Evolutionary conservation across 2,797 vertebrate genomes (phyloP).

Genomic region (Centroberyx gerrardi): DNA sequence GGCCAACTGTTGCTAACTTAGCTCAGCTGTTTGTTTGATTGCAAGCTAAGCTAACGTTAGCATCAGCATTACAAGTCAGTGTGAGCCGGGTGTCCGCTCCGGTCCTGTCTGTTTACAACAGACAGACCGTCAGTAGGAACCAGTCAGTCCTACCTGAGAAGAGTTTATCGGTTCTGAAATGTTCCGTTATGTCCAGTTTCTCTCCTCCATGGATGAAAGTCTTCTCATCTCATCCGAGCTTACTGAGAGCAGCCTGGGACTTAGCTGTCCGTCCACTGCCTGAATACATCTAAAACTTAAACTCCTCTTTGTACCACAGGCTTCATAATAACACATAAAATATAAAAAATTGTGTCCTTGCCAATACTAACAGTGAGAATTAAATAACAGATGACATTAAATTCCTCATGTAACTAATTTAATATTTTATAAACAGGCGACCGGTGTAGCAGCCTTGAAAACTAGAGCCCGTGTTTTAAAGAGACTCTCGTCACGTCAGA

Average conservation of each 20-base stretch:
- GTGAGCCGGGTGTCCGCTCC: too few relatives aligned
- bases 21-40: background rate
- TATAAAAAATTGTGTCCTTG: background rate
- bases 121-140: background rate
- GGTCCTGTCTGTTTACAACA: background rate
- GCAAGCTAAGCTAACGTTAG: constrained; percentile 27
- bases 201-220: constrained; percentile 56
- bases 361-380: background rate
- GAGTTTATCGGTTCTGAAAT: background rate
- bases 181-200: constrained; percentile 34
- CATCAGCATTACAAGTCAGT: background rate
- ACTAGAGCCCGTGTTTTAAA: too few relatives aligned
- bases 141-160: constrained; percentile 43
- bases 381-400: background rate
- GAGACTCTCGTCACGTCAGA: too few relatives aligned
- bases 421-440: too few relatives aligned
- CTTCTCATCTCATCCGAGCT: background rate
- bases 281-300: background rate
- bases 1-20: constrained; percentile 63
- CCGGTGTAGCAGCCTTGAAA: too few relatives aligned
- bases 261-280: background rate
- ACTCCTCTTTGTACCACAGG: background rate
- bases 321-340: background rate
- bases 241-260: background rate
- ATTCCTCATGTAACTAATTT: background rate